A percentile compares a stretch with the other conserved stretches of the same genome.
Conservation (phyloP, 2,797 vertebrate genomes). For the Falco cherrug region DNA sequence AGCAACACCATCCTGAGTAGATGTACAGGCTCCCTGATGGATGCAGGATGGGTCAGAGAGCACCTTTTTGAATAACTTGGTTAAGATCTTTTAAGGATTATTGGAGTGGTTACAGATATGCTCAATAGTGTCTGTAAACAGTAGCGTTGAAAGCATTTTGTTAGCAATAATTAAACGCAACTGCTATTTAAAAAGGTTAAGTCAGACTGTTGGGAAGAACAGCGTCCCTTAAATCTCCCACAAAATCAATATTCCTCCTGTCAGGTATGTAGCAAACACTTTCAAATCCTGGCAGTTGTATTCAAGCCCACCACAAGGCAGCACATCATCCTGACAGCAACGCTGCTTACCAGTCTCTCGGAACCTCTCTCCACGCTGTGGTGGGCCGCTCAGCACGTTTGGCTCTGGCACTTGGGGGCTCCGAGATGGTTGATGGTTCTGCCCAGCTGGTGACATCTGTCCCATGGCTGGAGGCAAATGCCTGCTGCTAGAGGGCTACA, state of each 20-base stretch:
- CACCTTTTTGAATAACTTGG: not conserved
- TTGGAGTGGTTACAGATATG: not conserved
- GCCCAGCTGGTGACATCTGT: not conserved
- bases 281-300: not conserved
- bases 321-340: not conserved
- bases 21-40: fast-evolving
- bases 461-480: not conserved
- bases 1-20: not conserved
- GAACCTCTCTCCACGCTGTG: fast-evolving
- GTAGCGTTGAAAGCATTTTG: not conserved
- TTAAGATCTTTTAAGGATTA: not conserved
- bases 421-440: not conserved
- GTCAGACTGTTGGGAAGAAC: not conserved
- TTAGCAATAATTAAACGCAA: slow-evolving; percentile 33
- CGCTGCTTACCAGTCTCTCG: not conserved
- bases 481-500: not conserved
- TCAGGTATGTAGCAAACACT: not conserved
- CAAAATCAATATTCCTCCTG: slow-evolving; percentile 9
- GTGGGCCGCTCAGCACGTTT: not conserved
- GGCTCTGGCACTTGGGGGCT: not conserved
- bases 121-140: not conserved
- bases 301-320: not conserved
- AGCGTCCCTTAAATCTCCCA: slow-evolving; percentile 5
- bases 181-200: not conserved
- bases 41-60: not conserved